phyloP scores from a whole-genome alignment of 2,113 vertebrate genomes.

The Hystrix brachyura region DNA sequence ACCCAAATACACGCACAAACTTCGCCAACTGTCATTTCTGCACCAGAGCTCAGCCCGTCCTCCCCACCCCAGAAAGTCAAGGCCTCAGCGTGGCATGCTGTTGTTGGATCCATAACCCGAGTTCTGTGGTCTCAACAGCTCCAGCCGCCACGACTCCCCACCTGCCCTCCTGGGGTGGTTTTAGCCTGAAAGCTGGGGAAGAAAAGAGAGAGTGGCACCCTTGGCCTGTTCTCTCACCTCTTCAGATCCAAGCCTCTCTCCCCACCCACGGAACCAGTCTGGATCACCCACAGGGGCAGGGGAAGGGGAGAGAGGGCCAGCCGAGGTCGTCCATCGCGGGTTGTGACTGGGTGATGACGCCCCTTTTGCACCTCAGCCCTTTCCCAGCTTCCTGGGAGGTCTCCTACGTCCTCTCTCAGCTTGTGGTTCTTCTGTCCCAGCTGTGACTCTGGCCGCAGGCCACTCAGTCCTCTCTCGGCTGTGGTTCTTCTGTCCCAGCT shows the following conservation, averaged over 20 bases:
- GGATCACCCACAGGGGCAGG: too few relatives aligned
- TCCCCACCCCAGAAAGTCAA: background rate
- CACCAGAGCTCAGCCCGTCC: background rate
- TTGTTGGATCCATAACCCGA: background rate
- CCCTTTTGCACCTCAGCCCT: rapidly evolving
- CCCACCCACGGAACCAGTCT: background rate
- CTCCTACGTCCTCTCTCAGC: rapidly evolving
- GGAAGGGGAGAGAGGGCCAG: too few relatives aligned
- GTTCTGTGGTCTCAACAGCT: background rate
- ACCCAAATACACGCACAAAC: background rate
- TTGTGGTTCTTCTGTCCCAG: background rate
- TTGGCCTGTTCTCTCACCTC: background rate
- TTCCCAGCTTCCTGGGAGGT: background rate
- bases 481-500: background rate
- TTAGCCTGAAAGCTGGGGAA: background rate
- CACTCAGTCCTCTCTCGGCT: rapidly evolving
- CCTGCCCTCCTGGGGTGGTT: background rate
- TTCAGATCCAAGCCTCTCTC: background rate
- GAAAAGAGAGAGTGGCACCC: rapidly evolving
- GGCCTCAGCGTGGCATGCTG: background rate
- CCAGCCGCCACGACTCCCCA: background rate
- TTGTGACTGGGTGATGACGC: background rate
- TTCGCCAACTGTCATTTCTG: background rate
- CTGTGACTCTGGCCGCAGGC: rapidly evolving
- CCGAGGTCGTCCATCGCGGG: rapidly evolving